Evolutionary conservation across 2,113 vertebrate species (phyloP), one percentile per base, ranked within the genome.

Genomic region (Chloropsis hardwickii): DNA sequence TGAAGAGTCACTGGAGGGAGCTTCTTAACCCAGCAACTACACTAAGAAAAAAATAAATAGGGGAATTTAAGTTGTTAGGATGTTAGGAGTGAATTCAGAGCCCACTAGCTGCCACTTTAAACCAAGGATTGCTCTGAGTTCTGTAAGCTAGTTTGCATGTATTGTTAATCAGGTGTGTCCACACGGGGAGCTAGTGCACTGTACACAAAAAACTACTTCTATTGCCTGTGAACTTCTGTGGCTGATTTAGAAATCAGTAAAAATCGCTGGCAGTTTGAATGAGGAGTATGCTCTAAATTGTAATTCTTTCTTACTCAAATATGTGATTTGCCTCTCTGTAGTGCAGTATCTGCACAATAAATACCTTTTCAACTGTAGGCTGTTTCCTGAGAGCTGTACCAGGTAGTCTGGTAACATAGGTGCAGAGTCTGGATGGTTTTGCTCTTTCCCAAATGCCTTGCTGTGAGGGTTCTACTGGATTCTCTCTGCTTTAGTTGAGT

Each of bases 121-220:
- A 13, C 19, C 16, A n/a, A 45, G 48, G 5, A 15, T 88, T 1
- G 1, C 24, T 69, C 28, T 39, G 35, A 51, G 31, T 86, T 74
- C 12, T 51, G 33, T 39, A 11, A 57, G 10, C 50, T 83, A 2
- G 21, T 92, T 54, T 58, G 64, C 64, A 37, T 83, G 35, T 90
- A 9, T 77, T 94, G 83, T 71, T 95, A 29, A 35, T 96, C 91
- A 86, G 83, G 94, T 93, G 58, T 88, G 94, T 95, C 96, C 95
- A 96, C 95, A 90, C 0, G 96, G 96, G 96, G 96, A 96, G 96
- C 96, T 94, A 95, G 95, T 67, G 96, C 86, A 92, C 96, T 58
- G 67, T 70, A 66, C 47, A 74, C 51, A 66, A n/a, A 48, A 76
- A 58, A 9, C 11, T 42, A 6, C 51, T 86, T 21, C 11, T 5